These are phyloP conservation scores for Leptinotarsa lineolata DNA, from an alignment of 1,140 invertebrate species.

Conservation along the genomic window DNA sequence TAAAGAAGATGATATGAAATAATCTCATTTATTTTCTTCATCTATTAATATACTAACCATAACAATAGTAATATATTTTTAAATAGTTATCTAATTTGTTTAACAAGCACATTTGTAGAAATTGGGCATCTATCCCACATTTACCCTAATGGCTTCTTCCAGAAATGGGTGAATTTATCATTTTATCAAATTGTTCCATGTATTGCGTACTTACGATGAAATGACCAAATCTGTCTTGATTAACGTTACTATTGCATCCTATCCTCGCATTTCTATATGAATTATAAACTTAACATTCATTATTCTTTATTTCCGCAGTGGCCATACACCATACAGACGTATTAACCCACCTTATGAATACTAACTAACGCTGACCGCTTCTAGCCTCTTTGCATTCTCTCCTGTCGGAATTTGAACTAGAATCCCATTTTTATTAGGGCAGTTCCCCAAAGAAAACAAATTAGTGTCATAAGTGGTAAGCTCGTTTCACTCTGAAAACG, in stretches of 20 bases:
- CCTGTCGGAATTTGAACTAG: neutral
- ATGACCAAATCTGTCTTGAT: no score
- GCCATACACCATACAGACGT: neutral
- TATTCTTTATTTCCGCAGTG: neutral
- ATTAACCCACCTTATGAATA: constrained; percentile 5
- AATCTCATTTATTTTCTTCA: no score
- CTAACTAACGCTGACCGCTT: neutral
- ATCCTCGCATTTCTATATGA: neutral
- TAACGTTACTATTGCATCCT: neutral
- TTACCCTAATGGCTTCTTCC: no score
- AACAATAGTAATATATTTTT: no score
- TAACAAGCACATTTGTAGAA: no score
- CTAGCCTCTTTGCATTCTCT: neutral
- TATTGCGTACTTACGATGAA: no score
- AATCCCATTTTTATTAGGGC: neutral
- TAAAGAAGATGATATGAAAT: no score
- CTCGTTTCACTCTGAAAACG: neutral
- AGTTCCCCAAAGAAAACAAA: constrained; percentile 1
- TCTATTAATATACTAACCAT: no score
- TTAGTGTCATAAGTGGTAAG: neutral
- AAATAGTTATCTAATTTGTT: no score
- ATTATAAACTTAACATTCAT: neutral
- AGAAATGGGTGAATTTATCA: no score
- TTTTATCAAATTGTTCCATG: no score
- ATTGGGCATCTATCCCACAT: no score